phyloP scores from a whole-genome alignment of 1,140 invertebrate genomes.

The Danaus plexippus region DNA sequence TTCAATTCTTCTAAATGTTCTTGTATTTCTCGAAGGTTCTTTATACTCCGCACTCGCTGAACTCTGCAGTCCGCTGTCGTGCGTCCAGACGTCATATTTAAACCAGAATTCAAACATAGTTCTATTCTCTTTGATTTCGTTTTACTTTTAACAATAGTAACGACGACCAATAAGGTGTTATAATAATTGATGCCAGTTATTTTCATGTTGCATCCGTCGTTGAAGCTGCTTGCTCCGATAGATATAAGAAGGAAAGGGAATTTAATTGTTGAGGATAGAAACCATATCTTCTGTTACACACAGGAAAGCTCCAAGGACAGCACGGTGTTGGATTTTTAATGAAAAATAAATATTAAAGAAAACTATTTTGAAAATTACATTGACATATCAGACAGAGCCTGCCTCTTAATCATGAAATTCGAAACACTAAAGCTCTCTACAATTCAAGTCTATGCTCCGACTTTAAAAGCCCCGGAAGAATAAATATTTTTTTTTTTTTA shows the following conservation, averaged over 20 bases:
- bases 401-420: constrained; percentile 20
- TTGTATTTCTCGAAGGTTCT: no score
- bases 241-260: constrained; percentile 24
- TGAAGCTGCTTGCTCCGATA: no score
- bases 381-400: constrained; percentile 24
- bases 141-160: no score
- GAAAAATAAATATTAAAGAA: constrained; percentile 21
- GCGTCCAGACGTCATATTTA: no score
- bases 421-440: constrained; percentile 10
- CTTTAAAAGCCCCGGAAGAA: constrained; percentile 15
- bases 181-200: no score
- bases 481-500: constrained; percentile 24
- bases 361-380: constrained; percentile 19
- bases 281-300: constrained; percentile 28
- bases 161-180: no score
- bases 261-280: constrained; percentile 23
- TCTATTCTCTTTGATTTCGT: no score
- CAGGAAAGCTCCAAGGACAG: constrained; percentile 15
- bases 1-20: no score
- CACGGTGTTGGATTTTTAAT: constrained; percentile 27
- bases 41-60: no score
- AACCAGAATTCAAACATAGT: no score
- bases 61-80: no score
- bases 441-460: constrained; percentile 26
- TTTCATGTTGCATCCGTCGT: no score